phyloP scores from a whole-genome alignment of 2,797 vertebrate species.

The Squalus acanthias region DNA sequence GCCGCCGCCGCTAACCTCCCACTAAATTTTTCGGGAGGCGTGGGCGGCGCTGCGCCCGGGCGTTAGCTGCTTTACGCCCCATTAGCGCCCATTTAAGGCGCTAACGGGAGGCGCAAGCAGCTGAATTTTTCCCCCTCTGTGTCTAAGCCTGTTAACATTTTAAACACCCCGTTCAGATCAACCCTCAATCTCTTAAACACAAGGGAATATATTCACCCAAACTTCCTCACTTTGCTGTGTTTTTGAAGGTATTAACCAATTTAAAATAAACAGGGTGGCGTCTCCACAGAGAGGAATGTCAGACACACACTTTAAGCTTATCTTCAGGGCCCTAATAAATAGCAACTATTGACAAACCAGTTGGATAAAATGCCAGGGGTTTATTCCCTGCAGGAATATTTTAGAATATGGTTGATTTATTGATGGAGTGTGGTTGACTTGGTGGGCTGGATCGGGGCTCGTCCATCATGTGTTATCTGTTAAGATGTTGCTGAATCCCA shows the following conservation, averaged over 20 bases:
- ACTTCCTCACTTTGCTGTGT: not conserved
- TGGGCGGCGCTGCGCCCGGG: too few relatives aligned
- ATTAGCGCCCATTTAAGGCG: too few relatives aligned
- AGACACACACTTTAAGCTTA: not conserved
- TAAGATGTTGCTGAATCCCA: not conserved
- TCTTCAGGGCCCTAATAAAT: not conserved
- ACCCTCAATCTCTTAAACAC: too few relatives aligned
- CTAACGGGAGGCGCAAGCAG: too few relatives aligned
- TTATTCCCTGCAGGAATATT: not conserved
- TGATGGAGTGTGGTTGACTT: not conserved
- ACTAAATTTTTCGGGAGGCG: too few relatives aligned
- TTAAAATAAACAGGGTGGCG: conserved; percentile 4
- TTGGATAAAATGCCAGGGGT: not conserved
- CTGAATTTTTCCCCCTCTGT: too few relatives aligned
- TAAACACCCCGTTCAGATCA: too few relatives aligned
- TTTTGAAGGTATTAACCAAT: not conserved
- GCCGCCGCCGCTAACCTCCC: too few relatives aligned
- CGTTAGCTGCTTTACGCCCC: too few relatives aligned
- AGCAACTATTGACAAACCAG: conserved; percentile 28
- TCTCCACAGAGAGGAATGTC: not conserved
- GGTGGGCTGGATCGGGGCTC: not conserved
- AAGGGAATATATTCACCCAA: not conserved
- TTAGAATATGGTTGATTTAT: not conserved
- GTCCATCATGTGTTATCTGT: not conserved
- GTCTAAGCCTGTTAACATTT: too few relatives aligned